Evolutionary conservation across 1,140 invertebrate genomes (phyloP), one percentile per base, ranked within the genome.

Genomic region (Drepana arcuata): DNA sequence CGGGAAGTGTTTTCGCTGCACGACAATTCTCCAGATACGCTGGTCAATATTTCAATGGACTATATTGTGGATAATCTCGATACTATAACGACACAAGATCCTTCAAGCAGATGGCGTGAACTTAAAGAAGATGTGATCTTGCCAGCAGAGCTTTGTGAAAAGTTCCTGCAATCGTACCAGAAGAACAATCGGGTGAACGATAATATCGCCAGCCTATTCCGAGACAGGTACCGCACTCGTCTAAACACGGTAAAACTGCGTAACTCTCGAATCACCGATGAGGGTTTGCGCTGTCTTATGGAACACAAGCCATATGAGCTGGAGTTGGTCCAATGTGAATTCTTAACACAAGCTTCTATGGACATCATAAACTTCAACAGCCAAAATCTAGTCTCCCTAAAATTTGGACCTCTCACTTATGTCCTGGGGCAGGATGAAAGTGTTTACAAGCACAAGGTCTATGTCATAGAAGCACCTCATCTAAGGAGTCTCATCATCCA

Each of bases 231-330:
- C 0, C 80, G 83, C 7, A 93, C 93, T 0, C 87, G 90, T 36
- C 77, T 96, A 2, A 89, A 89, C 52, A 79, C 86, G 26, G 87
- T 95, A 2, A 87, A 87, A 53, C 78, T 96, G 39, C 78, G 87
- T 29, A 88, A 92, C 53, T 88, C 90, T n/a, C 83, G 84, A 6
- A 84, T 96, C 9, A 89, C 88, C 7, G 90, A 93, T 60, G 74
- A 85, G 26, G 88, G 90, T n/a, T 73, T 95, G 2, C 70, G 85
- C 34, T 86, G 87, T 10, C 64, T 96, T 14, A 78, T 91, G 56
- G 83, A 80, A 10, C 94, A 96, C 66, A 86, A 90, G 36, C 82
- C 94, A 14, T 75, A 86, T 6, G 89, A 92, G 41, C 69, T 96
- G 26, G 90, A 93, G 42, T 81, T 96, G 36, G 85, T 87, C 23